A percentile compares a stretch with the other conserved stretches of the same genome.
Conservation (phyloP, 1,140 invertebrate species). For the Pseudomyrmex concolor region DNA sequence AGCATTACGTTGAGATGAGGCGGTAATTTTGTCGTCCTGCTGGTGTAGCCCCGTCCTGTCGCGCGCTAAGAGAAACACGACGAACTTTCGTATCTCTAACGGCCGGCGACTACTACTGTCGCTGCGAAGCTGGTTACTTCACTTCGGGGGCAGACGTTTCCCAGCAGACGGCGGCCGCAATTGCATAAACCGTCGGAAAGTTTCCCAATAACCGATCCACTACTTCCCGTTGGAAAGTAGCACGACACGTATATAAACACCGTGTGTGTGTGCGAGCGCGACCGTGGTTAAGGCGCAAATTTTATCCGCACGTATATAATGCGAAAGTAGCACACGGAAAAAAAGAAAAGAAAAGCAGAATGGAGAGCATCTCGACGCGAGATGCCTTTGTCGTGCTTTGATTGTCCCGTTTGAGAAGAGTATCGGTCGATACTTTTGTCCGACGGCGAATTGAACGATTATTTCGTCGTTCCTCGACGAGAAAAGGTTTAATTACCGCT, state of each 20-base stretch:
- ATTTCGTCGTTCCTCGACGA: not conserved
- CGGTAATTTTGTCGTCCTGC: constrained; percentile 1
- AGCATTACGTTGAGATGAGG: too few relatives aligned
- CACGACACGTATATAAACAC: not conserved
- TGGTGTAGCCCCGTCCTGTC: not conserved
- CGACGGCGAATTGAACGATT: not conserved
- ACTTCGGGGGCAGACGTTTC: constrained; percentile 3
- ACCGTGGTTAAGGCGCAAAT: constrained; percentile 32
- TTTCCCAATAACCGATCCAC: constrained; percentile 70
- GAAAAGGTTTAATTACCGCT: not conserved
- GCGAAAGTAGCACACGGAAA: constrained; percentile 39
- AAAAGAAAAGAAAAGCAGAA: not conserved
- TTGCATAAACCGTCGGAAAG: constrained; percentile 58
- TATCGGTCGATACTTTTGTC: not conserved
- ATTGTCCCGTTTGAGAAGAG: not conserved
- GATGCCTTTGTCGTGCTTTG: not conserved
- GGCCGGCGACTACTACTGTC: not conserved
- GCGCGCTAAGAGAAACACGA: not conserved
- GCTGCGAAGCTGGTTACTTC: constrained; percentile 19
- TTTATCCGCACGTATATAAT: constrained; percentile 28
- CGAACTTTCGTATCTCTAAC: constrained; percentile 28
- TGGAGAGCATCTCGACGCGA: not conserved
- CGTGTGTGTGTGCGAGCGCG: not conserved
- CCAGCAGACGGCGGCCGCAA: constrained; percentile 1
- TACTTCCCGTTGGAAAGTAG: constrained; percentile 45